These are phyloP conservation scores for Taeniopygia guttata DNA, from an alignment of 2,797 vertebrate genomes.

Conservation along the genomic window DNA sequence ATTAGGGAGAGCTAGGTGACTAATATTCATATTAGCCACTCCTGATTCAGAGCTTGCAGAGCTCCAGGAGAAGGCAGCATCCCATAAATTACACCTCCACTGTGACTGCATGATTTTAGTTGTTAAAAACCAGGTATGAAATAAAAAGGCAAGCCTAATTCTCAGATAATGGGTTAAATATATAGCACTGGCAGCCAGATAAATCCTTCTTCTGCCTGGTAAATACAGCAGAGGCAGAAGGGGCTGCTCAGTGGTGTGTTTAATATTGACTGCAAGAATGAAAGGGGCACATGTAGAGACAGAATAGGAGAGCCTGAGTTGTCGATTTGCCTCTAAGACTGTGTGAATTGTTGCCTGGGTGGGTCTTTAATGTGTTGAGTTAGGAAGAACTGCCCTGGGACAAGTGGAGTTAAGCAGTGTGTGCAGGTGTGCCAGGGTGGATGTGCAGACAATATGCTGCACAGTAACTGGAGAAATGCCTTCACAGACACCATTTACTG, in stretches of 20 bases:
- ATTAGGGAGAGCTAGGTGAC: not conserved
- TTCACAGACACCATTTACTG: not conserved
- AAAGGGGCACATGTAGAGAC: not conserved
- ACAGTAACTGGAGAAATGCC: not conserved
- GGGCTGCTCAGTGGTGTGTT: not conserved
- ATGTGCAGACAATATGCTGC: not conserved
- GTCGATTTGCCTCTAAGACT: not conserved
- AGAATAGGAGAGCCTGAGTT: not conserved
- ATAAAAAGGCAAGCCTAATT: not conserved
- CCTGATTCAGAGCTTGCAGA: not conserved
- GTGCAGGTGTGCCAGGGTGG: not conserved
- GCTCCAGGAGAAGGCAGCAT: not conserved
- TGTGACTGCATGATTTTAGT: not conserved
- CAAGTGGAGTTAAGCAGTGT: not conserved
- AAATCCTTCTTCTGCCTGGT: not conserved
- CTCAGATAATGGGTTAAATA: not conserved
- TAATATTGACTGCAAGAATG: not conserved
- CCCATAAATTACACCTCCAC: not conserved
- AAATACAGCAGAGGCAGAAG: not conserved
- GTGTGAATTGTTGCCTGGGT: not conserved
- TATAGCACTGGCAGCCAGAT: not conserved
- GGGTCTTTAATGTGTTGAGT: not conserved
- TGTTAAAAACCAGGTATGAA: not conserved
- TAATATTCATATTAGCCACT: not conserved
- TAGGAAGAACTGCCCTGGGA: not conserved